These are phyloP conservation scores for Eubasilissa splendida DNA, from an alignment of 2,888 invertebrate species.

Conservation along the genomic window DNA sequence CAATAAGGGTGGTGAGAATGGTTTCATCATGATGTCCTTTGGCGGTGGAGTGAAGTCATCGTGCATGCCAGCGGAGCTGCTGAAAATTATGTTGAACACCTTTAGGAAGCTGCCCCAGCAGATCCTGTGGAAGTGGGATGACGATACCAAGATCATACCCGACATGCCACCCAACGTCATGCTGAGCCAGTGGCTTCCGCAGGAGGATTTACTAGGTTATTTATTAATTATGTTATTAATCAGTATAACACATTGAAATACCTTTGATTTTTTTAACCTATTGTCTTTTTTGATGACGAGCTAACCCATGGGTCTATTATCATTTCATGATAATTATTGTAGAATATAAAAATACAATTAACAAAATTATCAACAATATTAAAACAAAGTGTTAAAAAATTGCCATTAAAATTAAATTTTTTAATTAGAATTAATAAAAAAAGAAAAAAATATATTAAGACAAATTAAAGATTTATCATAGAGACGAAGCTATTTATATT, in stretches of 20 bases:
- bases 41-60: slow-evolving; percentile 87
- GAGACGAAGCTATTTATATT: too few relatives aligned
- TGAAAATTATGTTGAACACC: slow-evolving; percentile 80
- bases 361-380: too few relatives aligned
- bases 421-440: too few relatives aligned
- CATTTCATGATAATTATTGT: too few relatives aligned
- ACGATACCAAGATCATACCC: slow-evolving; percentile 76
- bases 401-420: too few relatives aligned
- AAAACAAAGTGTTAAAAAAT: too few relatives aligned
- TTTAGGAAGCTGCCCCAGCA: slow-evolving; percentile 84
- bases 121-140: slow-evolving; percentile 89
- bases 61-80: slow-evolving; percentile 83
- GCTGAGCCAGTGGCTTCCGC: slow-evolving; percentile 80
- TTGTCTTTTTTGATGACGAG: too few relatives aligned
- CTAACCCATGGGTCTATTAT: too few relatives aligned
- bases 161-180: slow-evolving; percentile 83
- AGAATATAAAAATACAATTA: too few relatives aligned
- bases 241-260: slow-evolving; percentile 69
- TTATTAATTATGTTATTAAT: slow-evolving; percentile 73
- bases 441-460: too few relatives aligned
- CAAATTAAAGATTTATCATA: too few relatives aligned
- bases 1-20: slow-evolving; percentile 76
- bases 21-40: slow-evolving; percentile 90
- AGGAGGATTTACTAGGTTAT: slow-evolving; percentile 72
- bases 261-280: slow-evolving; percentile 61